phyloP scores from a whole-genome alignment of 2,113 vertebrate genomes.

The Anser brachyrhynchus region DNA sequence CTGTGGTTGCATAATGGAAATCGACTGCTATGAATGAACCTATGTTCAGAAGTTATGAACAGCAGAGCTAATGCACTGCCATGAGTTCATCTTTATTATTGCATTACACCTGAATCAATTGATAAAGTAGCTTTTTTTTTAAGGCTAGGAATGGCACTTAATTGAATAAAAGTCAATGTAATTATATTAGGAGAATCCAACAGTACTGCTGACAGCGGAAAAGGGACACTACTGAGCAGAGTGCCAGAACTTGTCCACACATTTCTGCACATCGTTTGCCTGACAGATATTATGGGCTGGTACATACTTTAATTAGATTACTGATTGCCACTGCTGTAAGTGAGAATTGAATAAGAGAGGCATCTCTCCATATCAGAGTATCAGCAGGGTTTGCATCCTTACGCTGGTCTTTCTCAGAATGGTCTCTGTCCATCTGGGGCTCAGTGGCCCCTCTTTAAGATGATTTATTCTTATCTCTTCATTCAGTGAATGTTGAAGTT shows the following conservation, averaged over 20 bases:
- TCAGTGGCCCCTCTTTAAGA: slow-evolving; percentile 38
- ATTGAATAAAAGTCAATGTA: slow-evolving; percentile 98
- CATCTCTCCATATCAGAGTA: slow-evolving; percentile 73
- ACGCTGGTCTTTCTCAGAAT: slow-evolving; percentile 60
- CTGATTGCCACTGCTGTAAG: slow-evolving; percentile 76
- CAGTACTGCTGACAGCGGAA: slow-evolving; percentile 95
- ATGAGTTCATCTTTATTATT: slow-evolving; percentile 97
- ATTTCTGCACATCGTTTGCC: slow-evolving; percentile 83
- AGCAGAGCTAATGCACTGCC: slow-evolving; percentile 93
- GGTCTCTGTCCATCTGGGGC: slow-evolving; percentile 51
- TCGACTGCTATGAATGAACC: slow-evolving; percentile 85
- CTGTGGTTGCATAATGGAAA: slow-evolving; percentile 87
- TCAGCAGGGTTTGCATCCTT: slow-evolving; percentile 59
- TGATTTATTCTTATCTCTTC: slow-evolving; percentile 64
- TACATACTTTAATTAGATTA: slow-evolving; percentile 82
- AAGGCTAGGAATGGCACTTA: slow-evolving; percentile 92
- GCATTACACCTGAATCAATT: slow-evolving; percentile 99
- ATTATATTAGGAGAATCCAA: slow-evolving; percentile 93
- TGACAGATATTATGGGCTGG: slow-evolving; percentile 82
- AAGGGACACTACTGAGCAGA: slow-evolving; percentile 82
- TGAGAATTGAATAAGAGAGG: slow-evolving; percentile 77
- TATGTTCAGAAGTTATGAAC: slow-evolving; percentile 82
- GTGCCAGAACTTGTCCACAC: slow-evolving; percentile 79
- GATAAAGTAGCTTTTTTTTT: slow-evolving; percentile 95
- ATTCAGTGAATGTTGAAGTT: slow-evolving; percentile 35